phyloP scores from a whole-genome alignment of 1,140 invertebrate species.

The Polypedilum vanderplanki region DNA sequence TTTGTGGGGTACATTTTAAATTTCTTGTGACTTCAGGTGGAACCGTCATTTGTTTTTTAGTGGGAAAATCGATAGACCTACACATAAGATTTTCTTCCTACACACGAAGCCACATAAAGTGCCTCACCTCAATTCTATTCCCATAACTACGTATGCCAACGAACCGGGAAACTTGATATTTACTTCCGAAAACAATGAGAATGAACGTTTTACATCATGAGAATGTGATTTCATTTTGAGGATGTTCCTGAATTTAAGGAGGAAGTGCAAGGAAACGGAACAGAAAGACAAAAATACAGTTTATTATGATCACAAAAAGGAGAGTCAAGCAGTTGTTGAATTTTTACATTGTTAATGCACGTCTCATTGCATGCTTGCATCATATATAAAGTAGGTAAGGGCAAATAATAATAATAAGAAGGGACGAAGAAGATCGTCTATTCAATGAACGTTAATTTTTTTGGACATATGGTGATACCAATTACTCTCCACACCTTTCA shows the following conservation, averaged over 20 bases:
- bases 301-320: not conserved
- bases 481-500: constrained; percentile 18
- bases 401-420: not conserved
- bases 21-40: constrained; percentile 21
- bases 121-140: constrained; percentile 10
- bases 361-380: constrained; percentile 3
- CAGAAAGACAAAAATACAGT: not conserved
- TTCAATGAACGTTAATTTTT: not conserved
- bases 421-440: not conserved
- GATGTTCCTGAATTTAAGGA: not conserved
- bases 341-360: not conserved
- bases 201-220: not conserved
- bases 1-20: not conserved
- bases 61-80: constrained; percentile 22
- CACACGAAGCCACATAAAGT: not conserved
- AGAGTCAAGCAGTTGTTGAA: constrained; percentile 13
- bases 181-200: constrained; percentile 5
- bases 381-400: not conserved
- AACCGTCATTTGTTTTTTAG: not conserved
- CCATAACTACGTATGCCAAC: not conserved
- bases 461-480: constrained; percentile 20
- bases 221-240: constrained; percentile 9
- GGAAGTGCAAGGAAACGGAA: constrained; percentile 26
- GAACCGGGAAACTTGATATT: constrained; percentile 20
- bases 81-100: not conserved